Conservation (phyloP, 2,888 invertebrate species). For the Dendrolimus houi region DNA sequence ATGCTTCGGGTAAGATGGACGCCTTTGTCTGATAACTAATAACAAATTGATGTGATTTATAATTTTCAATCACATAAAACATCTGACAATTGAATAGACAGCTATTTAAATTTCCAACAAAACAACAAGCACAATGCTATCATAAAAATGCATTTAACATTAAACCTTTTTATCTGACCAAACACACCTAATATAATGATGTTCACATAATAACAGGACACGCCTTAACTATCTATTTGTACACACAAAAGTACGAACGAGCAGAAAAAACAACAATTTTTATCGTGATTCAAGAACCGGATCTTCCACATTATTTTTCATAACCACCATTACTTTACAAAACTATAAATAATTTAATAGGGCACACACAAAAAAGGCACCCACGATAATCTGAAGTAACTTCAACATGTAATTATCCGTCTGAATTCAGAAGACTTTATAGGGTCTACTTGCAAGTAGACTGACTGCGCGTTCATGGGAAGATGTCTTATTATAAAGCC, state of each 20-base stretch:
- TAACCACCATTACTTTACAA: slow-evolving; percentile 29
- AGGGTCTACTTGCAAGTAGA: slow-evolving; percentile 21
- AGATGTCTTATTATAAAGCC: slow-evolving; percentile 38
- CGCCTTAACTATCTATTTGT: background rate
- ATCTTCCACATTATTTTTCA: slow-evolving; percentile 31
- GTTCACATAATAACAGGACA: slow-evolving; percentile 3
- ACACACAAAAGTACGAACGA: background rate
- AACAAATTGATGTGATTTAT: background rate
- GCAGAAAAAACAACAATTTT: slow-evolving; percentile 18
- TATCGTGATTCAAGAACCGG: slow-evolving; percentile 33
- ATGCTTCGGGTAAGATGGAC: no score
- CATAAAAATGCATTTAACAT: background rate
- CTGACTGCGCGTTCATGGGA: slow-evolving; percentile 32
- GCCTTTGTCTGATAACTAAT: background rate
- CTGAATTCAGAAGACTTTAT: slow-evolving; percentile 3
- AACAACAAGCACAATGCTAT: background rate
- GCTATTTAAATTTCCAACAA: background rate
- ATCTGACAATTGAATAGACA: background rate
- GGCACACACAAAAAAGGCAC: slow-evolving; percentile 24
- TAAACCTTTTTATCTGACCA: background rate
- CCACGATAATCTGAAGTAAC: slow-evolving; percentile 32
- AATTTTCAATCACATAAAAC: background rate
- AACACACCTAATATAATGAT: slow-evolving; percentile 7
- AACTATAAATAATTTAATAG: slow-evolving; percentile 36
- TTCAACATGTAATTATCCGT: slow-evolving; percentile 38